A percentile compares a stretch with the other conserved stretches of the same genome.
These are phyloP conservation scores for Callionymus lyra DNA, from an alignment of 2,113 vertebrate genomes.

Conservation along the genomic window DNA sequence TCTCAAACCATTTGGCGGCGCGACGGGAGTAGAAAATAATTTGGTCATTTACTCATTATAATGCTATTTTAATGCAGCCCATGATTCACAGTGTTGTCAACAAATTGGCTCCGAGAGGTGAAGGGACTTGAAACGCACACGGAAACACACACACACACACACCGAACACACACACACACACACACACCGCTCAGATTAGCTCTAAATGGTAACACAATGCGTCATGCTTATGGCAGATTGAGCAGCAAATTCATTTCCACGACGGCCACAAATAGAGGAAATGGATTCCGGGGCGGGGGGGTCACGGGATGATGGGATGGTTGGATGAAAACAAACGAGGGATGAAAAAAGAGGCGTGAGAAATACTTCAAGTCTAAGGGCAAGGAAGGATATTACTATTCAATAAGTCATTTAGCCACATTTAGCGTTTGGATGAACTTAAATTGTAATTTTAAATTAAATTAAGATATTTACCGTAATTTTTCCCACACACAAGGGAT, in stretches of 20 bases:
- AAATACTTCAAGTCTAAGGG: slow-evolving; percentile 22
- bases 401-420: no score
- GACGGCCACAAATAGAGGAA: slow-evolving; percentile 32
- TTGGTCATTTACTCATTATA: slow-evolving; percentile 44
- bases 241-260: slow-evolving; percentile 44
- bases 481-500: no score
- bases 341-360: slow-evolving; percentile 1
- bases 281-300: slow-evolving; percentile 30
- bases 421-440: no score
- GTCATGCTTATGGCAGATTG: slow-evolving; percentile 42
- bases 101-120: slow-evolving; percentile 15
- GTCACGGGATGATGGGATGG: slow-evolving; percentile 15
- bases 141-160: no score
- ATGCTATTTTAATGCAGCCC: slow-evolving; percentile 39
- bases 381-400: no score
- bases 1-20: slow-evolving; percentile 22
- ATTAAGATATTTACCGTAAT: no score
- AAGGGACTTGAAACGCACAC: slow-evolving; percentile 1
- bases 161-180: no score
- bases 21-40: slow-evolving; percentile 27
- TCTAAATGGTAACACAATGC: slow-evolving; percentile 14
- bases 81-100: slow-evolving; percentile 30
- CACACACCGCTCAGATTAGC: slow-evolving; percentile 13
- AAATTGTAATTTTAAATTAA: no score
- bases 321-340: slow-evolving; percentile 6